Conservation (phyloP, 2,797 vertebrate species). For the Lacerta bilineata region DNA sequence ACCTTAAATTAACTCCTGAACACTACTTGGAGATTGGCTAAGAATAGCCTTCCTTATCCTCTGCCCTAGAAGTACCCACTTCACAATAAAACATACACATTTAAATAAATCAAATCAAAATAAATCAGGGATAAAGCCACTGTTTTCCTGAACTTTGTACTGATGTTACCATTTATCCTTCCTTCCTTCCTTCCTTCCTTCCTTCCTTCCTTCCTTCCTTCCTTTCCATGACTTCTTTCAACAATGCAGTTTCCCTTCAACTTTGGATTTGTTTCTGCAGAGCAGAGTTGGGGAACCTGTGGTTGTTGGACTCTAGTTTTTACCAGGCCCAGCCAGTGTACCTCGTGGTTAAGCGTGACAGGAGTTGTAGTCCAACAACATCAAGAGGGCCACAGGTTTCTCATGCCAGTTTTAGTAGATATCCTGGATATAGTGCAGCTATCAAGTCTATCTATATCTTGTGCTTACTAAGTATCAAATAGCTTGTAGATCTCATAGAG, state of each 20-base stretch:
- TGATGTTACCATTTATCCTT: not conserved
- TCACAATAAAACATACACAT: not conserved
- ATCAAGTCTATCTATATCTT: not conserved
- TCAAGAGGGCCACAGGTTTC: no score
- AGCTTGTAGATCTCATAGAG: not conserved
- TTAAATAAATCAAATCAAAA: slow-evolving; percentile 4
- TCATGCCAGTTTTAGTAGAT: no score
- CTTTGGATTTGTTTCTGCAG: not conserved
- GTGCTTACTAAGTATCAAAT: not conserved
- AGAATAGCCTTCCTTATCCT: slow-evolving; percentile 8
- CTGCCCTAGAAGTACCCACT: not conserved
- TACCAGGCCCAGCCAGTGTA: no score
- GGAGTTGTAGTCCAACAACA: no score
- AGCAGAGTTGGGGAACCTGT: not conserved
- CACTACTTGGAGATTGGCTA: not conserved
- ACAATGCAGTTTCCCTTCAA: not conserved
- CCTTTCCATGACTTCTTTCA: not conserved
- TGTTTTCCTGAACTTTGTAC: not conserved
- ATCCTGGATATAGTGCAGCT: not conserved
- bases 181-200: no score
- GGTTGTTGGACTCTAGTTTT: not conserved
- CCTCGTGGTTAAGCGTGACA: no score
- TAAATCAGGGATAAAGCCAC: not conserved
- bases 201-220: no score
- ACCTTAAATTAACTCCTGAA: slow-evolving; percentile 39